Conservation (phyloP, 2,888 invertebrate species). For the Lacanobia wlatinum region DNA sequence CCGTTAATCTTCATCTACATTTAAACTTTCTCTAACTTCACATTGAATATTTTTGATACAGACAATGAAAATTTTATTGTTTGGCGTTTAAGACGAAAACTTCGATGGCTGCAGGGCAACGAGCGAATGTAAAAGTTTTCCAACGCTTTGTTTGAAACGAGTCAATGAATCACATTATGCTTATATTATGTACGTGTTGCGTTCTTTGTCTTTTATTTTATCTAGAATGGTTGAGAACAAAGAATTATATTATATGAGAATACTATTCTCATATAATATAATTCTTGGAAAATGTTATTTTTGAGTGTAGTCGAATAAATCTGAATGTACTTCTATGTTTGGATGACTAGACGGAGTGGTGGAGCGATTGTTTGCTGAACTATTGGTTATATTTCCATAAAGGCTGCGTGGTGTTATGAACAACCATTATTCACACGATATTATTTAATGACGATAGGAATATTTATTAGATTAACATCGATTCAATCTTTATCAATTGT, state of each 20-base stretch:
- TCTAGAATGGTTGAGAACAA: constrained; percentile 26
- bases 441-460: no score
- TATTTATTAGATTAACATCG: no score
- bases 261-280: not conserved
- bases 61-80: constrained; percentile 52
- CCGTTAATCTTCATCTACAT: not conserved
- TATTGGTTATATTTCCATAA: no score
- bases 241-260: constrained; percentile 14
- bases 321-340: not conserved
- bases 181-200: constrained; percentile 16
- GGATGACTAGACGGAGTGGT: not conserved
- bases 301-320: not conserved
- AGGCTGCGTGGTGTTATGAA: no score
- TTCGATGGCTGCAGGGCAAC: constrained; percentile 49
- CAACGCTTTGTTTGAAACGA: constrained; percentile 57
- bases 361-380: not conserved
- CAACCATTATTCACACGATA: no score
- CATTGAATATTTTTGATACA: constrained; percentile 33
- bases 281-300: constrained; percentile 4
- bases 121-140: constrained; percentile 45
- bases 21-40: constrained; percentile 20
- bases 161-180: constrained; percentile 61
- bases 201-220: constrained; percentile 26
- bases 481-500: no score
- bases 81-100: constrained; percentile 49